Base-by-base conservation (phyloP, 2,888 invertebrate genomes). In the Habrosyne pyritoides region DNA sequence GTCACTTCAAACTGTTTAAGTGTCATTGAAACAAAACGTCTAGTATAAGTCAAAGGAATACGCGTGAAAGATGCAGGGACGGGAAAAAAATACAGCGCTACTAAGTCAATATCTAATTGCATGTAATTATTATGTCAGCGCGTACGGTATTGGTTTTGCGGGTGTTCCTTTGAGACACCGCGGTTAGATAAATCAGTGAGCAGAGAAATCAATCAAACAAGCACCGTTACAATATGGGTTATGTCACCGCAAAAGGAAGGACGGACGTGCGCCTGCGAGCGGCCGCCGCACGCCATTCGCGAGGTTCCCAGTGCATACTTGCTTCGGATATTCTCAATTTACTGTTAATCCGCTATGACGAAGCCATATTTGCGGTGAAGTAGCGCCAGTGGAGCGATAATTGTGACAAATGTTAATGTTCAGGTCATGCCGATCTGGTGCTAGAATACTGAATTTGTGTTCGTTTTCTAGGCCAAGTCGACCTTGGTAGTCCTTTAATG, bases 201-300 rank as follows among this genome's bases (percentile, higher is more conserved):
- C 57, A 66, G 69, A 77, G 77, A 77, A 77, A 80, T 80, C 79
- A 75, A 78, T 81, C 73, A 69, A 63, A 62, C 56, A 63, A 66
- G 63, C 71, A 77, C 86, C 84, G 87, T 86, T 87, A 84, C 78
- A 81, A 82, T 80, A 86, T 83, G 69, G 83, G 83, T 84, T 84
- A 84, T 82, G 83, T 86, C 83, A 81, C 84, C 84, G 76, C 81
- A 83, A 77, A 87, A 80, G 86, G 86, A 71, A 73, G 71, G 66
- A 72, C 82, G 80, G 79, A 83, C 79, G 76, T 65, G 65, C 58
- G 69, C 63, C 68, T 65, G 69, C 42, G 42, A 42, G 2, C 42
- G 18, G 18, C 8, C 8, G 42, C 18, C n/a, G 42, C 8, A 14
- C 42, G 55, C 54, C 64, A 73, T 65, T 64, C 63, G 64, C 67